These are phyloP conservation scores for Actinemys pallida DNA, from an alignment of 2,113 vertebrate genomes.

Conservation along the genomic window DNA sequence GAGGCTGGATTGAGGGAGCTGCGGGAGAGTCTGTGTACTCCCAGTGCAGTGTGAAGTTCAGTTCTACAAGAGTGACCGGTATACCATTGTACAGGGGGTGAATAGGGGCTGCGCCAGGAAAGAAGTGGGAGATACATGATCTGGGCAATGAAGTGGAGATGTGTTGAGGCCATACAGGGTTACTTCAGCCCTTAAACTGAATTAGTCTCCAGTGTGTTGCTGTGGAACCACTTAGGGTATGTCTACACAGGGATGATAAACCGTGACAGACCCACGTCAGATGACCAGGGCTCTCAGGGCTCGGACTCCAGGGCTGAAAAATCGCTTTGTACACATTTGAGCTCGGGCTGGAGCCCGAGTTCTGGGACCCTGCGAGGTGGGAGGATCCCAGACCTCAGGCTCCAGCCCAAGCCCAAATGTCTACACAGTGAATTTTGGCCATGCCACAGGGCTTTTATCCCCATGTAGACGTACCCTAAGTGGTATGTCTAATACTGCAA, in stretches of 20 bases:
- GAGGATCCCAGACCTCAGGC: background rate
- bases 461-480: background rate
- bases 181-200: background rate
- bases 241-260: background rate
- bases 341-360: no score
- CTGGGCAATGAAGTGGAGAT: background rate
- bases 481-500: background rate
- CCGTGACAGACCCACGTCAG: background rate
- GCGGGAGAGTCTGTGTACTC: background rate
- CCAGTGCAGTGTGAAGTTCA: accelerated
- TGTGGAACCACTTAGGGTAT: no score
- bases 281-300: background rate
- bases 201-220: no score
- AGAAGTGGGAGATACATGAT: background rate
- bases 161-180: background rate
- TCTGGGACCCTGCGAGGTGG: no score
- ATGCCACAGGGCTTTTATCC: background rate
- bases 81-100: background rate
- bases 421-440: background rate
- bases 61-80: background rate
- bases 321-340: no score
- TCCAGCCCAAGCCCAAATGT: background rate
- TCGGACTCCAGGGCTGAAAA: no score
- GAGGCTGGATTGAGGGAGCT: accelerated
- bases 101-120: background rate